These are phyloP conservation scores for Vesta saturnalis DNA, from an alignment of 2,888 invertebrate species.

Conservation along the genomic window DNA sequence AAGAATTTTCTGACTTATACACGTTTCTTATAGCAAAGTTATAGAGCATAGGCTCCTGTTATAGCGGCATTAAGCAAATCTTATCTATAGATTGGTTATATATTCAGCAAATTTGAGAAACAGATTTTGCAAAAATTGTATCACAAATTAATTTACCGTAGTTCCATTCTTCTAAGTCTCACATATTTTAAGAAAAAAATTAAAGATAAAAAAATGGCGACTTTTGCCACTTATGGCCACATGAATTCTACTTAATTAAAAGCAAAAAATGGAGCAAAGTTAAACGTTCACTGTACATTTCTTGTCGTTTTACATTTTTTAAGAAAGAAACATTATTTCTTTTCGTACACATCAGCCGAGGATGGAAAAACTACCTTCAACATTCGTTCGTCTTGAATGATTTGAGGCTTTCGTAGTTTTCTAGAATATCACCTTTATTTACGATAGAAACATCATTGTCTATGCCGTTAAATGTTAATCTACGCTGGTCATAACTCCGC, in stretches of 20 bases:
- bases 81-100: no score
- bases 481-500: neutral
- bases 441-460: neutral
- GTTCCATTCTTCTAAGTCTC: no score
- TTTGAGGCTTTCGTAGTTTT: no score
- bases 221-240: neutral
- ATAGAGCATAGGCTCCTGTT: no score
- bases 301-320: neutral
- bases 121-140: no score
- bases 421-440: neutral
- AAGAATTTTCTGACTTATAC: no score
- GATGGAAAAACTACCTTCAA: neutral
- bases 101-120: no score
- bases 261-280: neutral
- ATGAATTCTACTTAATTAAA: neutral
- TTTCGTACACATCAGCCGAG: neutral
- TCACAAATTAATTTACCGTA: no score
- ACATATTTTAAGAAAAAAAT: neutral
- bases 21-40: no score
- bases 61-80: no score
- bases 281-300: neutral
- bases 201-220: neutral
- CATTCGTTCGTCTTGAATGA: neutral
- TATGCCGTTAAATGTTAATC: neutral
- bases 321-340: neutral